These are phyloP conservation scores for Tetragonisca angustula DNA, from an alignment of 2,888 invertebrate genomes.

Conservation along the genomic window DNA sequence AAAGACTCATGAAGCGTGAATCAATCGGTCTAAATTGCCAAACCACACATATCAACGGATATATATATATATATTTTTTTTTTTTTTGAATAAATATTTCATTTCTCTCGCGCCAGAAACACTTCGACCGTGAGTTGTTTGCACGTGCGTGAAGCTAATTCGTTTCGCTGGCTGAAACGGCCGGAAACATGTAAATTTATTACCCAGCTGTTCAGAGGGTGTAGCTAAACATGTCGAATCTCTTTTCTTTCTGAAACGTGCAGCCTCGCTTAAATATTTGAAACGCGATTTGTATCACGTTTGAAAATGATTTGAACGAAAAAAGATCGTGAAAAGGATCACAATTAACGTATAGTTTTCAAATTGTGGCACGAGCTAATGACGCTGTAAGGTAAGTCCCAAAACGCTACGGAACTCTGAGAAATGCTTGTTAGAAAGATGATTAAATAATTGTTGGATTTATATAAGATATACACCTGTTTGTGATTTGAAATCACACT, in stretches of 20 bases:
- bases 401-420: too few relatives aligned
- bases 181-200: constrained; percentile 20
- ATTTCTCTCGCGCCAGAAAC: background rate
- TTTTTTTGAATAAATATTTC: constrained; percentile 7
- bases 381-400: too few relatives aligned
- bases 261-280: background rate
- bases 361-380: background rate
- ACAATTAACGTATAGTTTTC: constrained; percentile 22
- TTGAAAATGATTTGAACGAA: background rate
- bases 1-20: background rate
- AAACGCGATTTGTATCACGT: background rate
- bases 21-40: background rate
- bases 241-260: background rate
- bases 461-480: too few relatives aligned
- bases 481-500: too few relatives aligned
- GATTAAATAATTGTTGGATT: too few relatives aligned
- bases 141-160: constrained; percentile 1
- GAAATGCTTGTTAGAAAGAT: too few relatives aligned
- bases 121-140: background rate
- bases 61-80: too few relatives aligned
- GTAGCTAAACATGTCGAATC: too few relatives aligned
- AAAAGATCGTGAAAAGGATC: background rate
- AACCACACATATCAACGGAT: background rate
- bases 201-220: background rate
- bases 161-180: constrained; percentile 3